phyloP scores from a whole-genome alignment of 2,113 vertebrate species.

The Coptodon rendalli region DNA sequence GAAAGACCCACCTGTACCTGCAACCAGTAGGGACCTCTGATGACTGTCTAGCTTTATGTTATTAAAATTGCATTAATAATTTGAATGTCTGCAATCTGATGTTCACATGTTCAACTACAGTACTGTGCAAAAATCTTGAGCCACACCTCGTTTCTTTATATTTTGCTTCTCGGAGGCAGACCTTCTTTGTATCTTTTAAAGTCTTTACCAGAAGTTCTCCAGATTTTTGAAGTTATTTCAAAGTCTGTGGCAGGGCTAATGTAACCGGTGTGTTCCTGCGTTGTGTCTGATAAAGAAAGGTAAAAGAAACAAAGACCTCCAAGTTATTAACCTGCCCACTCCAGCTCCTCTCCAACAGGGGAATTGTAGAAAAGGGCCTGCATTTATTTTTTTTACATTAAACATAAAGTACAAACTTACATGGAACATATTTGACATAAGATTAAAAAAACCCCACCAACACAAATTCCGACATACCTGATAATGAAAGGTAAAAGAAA shows the following conservation, averaged over 20 bases:
- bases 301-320: background rate
- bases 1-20: background rate
- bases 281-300: background rate
- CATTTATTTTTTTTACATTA: too few species aligned
- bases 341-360: too few species aligned
- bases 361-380: too few species aligned
- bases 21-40: background rate
- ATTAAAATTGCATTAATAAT: background rate
- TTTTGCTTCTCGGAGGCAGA: background rate
- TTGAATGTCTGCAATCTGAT: background rate
- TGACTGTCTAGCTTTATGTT: background rate
- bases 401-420: too few species aligned
- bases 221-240: background rate
- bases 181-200: background rate
- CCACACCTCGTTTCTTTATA: background rate
- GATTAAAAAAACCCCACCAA: accelerated
- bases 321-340: background rate
- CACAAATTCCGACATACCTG: too few species aligned
- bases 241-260: background rate
- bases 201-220: background rate
- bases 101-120: background rate
- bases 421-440: too few species aligned
- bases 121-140: background rate
- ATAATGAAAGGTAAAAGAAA: too few species aligned
- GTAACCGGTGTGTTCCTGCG: background rate